Conservation (phyloP, 2,797 vertebrate species). For the Ptychobarbus kaznakovi region DNA sequence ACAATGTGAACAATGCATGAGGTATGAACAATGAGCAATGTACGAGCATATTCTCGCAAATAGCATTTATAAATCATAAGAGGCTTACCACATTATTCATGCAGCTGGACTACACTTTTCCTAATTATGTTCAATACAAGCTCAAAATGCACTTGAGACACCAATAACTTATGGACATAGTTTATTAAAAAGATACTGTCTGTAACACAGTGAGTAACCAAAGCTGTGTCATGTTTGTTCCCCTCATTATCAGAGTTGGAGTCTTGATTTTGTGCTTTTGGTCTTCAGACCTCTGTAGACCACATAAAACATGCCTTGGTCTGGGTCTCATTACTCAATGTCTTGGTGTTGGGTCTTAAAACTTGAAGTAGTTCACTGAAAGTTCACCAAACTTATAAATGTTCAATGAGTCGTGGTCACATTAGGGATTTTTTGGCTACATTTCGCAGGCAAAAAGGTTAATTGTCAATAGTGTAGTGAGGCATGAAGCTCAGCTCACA, state of each 20-base stretch:
- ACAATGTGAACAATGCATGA: not conserved
- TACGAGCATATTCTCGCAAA: not conserved
- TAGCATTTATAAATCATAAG: not conserved
- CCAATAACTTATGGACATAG: not conserved
- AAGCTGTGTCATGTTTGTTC: not conserved
- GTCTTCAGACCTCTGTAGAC: not conserved
- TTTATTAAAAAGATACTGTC: not conserved
- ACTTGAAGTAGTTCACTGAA: not conserved
- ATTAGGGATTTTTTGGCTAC: not conserved
- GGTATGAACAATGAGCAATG: not conserved
- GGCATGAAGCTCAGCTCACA: not conserved
- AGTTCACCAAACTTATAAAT: not conserved
- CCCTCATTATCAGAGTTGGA: not conserved
- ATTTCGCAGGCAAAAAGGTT: not conserved
- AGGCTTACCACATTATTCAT: not conserved
- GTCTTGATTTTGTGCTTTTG: not conserved
- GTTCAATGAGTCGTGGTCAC: not conserved
- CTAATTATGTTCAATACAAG: not conserved
- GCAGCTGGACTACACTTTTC: constrained; percentile 10
- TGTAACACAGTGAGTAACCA: not conserved
- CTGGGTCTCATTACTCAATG: not conserved
- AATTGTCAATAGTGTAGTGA: not conserved
- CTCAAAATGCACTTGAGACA: not conserved
- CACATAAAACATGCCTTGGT: not conserved
- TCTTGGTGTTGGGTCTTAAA: not conserved